A percentile compares a stretch with the other conserved stretches of the same genome.
These are phyloP conservation scores for Gryon sp. DNA, from an alignment of 1,140 invertebrate genomes.

Conservation along the genomic window DNA sequence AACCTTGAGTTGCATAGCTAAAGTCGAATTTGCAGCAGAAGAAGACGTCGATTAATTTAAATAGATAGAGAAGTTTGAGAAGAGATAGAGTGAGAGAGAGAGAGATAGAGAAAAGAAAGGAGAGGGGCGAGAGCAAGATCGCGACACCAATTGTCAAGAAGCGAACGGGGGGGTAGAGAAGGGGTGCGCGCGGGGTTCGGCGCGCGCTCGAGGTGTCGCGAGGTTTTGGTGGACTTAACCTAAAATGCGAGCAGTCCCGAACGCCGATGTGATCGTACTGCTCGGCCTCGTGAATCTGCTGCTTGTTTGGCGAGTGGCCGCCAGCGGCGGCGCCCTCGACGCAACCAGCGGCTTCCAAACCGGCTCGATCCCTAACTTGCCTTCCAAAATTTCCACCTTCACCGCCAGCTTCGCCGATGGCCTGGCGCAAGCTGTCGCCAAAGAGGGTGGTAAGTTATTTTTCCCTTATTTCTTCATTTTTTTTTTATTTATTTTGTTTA, in stretches of 20 bases:
- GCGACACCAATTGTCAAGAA: background rate
- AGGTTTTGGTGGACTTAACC: constrained; percentile 71
- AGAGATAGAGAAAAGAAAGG: background rate
- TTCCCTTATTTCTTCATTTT: background rate
- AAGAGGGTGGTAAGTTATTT: constrained; percentile 69
- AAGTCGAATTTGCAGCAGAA: too few relatives aligned
- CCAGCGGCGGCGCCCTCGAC: constrained; percentile 75
- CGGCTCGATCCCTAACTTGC: constrained; percentile 61
- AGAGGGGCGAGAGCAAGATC: background rate
- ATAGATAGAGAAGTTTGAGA: too few relatives aligned
- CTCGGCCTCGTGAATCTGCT: constrained; percentile 71
- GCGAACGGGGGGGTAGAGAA: constrained; percentile 11
- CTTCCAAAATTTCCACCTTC: constrained; percentile 70
- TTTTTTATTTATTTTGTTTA: background rate
- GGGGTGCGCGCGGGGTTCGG: constrained; percentile 21
- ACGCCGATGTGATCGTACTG: constrained; percentile 69
- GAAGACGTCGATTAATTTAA: too few relatives aligned
- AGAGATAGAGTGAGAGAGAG: constrained; percentile 3
- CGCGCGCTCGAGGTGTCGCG: constrained; percentile 61
- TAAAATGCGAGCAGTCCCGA: constrained; percentile 75
- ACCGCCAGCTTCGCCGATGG: constrained; percentile 74
- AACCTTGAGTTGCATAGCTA: too few relatives aligned
- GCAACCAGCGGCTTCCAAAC: constrained; percentile 68
- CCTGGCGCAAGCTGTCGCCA: constrained; percentile 75
- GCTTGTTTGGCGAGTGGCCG: constrained; percentile 69